Conservation (phyloP, 2,888 invertebrate species). For the Stenurella melanura region DNA sequence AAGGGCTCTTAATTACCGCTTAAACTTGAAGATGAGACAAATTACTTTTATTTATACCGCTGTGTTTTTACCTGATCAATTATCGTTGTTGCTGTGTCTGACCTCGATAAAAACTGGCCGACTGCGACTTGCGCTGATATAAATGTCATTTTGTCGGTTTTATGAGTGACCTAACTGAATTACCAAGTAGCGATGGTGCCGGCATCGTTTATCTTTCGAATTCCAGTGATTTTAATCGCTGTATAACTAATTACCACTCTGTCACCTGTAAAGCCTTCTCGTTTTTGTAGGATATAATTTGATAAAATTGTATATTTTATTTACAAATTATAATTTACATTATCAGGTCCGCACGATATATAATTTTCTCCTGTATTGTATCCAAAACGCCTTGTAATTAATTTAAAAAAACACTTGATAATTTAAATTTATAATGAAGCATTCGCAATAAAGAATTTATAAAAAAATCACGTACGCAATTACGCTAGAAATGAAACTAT, state of each 20-base stretch:
- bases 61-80: no score
- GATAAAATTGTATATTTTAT: constrained; percentile 5
- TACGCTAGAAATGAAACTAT: background rate
- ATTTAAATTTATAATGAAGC: constrained; percentile 4
- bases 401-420: background rate
- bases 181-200: background rate
- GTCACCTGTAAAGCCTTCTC: background rate
- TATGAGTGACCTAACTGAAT: background rate
- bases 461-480: constrained; percentile 11
- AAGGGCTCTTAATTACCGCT: no score
- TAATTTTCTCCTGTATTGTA: background rate
- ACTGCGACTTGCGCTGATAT: no score
- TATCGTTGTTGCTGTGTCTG: no score
- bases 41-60: no score
- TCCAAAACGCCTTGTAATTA: background rate
- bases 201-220: background rate
- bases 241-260: background rate
- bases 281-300: constrained; percentile 3
- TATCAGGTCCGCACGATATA: background rate
- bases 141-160: background rate
- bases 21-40: no score
- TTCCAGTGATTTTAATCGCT: background rate
- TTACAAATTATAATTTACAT: background rate
- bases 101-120: no score
- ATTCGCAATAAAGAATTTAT: background rate